These are phyloP conservation scores for Ladona fulva DNA, from an alignment of 1,140 invertebrate genomes.

Conservation along the genomic window DNA sequence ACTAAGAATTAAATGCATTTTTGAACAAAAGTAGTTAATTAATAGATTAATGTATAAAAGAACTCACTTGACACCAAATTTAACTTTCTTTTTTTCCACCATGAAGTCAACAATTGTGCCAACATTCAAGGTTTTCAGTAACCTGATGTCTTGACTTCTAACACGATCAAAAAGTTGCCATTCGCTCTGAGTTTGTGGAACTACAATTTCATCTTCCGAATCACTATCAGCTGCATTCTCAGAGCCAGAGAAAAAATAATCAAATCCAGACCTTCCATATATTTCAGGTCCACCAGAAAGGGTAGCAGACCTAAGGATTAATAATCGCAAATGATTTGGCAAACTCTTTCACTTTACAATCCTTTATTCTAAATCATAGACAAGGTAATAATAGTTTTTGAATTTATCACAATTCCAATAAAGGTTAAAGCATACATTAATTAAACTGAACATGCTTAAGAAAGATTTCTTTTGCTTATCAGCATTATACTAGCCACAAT, in stretches of 20 bases:
- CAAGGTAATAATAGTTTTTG: too few relatives aligned
- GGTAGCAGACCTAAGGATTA: slow-evolving; percentile 48
- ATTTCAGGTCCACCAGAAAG: slow-evolving; percentile 64
- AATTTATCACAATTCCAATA: too few relatives aligned
- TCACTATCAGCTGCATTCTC: slow-evolving; percentile 28
- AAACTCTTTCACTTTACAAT: too few relatives aligned
- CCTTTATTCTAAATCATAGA: too few relatives aligned
- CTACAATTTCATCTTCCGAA: slow-evolving; percentile 27
- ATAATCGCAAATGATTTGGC: too few relatives aligned
- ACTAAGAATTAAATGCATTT: too few relatives aligned
- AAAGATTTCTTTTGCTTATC: too few relatives aligned
- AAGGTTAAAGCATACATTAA: too few relatives aligned
- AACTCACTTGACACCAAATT: slow-evolving; percentile 72
- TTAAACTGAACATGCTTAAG: too few relatives aligned
- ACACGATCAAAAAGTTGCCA: slow-evolving; percentile 56
- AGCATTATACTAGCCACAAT: too few relatives aligned
- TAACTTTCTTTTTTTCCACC: slow-evolving; percentile 83
- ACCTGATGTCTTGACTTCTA: slow-evolving; percentile 60
- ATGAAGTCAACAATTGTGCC: slow-evolving; percentile 74
- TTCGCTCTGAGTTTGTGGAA: slow-evolving; percentile 33
- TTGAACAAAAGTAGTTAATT: too few relatives aligned
- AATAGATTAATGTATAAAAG: slow-evolving; percentile 14
- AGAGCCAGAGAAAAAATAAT: slow-evolving; percentile 41
- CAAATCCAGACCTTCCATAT: slow-evolving; percentile 53
- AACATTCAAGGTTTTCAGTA: slow-evolving; percentile 63